Evolutionary conservation across 2,113 vertebrate species (phyloP).

Genomic region (Hippocampus abdominalis): DNA sequence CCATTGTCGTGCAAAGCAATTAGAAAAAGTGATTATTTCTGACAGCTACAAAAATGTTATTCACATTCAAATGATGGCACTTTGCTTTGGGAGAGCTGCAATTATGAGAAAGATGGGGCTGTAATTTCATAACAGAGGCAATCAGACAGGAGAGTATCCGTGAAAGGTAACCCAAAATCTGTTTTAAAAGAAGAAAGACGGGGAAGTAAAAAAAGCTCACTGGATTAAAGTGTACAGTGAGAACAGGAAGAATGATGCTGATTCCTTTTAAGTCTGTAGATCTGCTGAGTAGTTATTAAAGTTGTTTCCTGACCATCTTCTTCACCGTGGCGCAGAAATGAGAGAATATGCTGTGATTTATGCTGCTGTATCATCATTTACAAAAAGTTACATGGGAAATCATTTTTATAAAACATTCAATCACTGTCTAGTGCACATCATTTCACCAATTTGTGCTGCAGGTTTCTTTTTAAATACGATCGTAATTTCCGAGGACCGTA

Average conservation of each 20-base stretch:
- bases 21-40: not conserved
- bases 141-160: conserved; percentile 22
- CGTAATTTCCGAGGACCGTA: not conserved
- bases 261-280: conserved; percentile 18
- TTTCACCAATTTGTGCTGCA: not conserved
- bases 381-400: too few species aligned
- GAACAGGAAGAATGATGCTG: conserved; percentile 8
- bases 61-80: not conserved
- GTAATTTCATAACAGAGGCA: conserved; percentile 24
- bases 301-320: conserved; percentile 28
- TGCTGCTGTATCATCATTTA: too few species aligned
- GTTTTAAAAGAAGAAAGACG: conserved; percentile 8
- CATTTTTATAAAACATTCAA: too few species aligned
- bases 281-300: conserved; percentile 28
- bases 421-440: not conserved
- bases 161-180: conserved; percentile 36
- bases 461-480: too few species aligned
- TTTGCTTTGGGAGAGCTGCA: not conserved
- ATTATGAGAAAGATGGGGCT: conserved; percentile 2
- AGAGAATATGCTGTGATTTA: not conserved
- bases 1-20: not conserved
- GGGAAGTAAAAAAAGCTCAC: conserved; percentile 27
- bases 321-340: conserved; percentile 31
- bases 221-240: conserved; percentile 7
- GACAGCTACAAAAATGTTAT: not conserved